Evolutionary conservation across 2,888 invertebrate species (phyloP).

Genomic region (Microdon myrmicae): DNA sequence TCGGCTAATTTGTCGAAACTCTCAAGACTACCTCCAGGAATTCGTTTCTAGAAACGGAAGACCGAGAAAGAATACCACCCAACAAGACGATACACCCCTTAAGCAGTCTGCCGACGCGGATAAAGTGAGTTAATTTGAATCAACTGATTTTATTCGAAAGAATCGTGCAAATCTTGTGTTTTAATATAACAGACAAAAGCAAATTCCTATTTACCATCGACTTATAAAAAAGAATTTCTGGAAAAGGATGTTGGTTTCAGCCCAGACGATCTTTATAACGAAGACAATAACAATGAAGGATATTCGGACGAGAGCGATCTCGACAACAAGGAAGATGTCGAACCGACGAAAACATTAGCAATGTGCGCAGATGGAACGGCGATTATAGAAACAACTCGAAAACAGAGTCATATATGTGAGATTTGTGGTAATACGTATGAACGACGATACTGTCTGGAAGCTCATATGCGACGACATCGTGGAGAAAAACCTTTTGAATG

Average conservation of each 20-base stretch:
- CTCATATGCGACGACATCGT: conserved; percentile 65
- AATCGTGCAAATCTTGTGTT: neutral
- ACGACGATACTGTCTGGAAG: conserved; percentile 62
- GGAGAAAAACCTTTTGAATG: conserved; percentile 63
- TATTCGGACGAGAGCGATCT: conserved; percentile 39
- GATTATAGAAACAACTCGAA: conserved; percentile 52
- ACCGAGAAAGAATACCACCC: conserved; percentile 12
- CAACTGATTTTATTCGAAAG: neutral
- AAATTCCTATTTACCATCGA: too few relatives aligned
- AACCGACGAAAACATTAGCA: conserved; percentile 52
- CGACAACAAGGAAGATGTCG: conserved; percentile 17
- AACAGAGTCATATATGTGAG: conserved; percentile 60
- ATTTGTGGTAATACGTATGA: conserved; percentile 65
- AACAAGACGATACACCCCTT: neutral
- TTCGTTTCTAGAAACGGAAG: conserved; percentile 54
- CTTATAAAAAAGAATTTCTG: neutral
- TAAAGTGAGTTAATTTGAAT: neutral
- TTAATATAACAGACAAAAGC: neutral
- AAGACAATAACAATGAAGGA: conserved; percentile 27
- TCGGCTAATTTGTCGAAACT: conserved; percentile 62
- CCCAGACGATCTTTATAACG: conserved; percentile 24
- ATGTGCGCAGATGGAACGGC: conserved; percentile 55
- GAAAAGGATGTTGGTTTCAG: conserved; percentile 4
- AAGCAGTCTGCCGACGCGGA: neutral
- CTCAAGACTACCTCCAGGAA: conserved; percentile 61